Conservation (phyloP, 2,797 vertebrate genomes). For the Xenentodon cancila region DNA sequence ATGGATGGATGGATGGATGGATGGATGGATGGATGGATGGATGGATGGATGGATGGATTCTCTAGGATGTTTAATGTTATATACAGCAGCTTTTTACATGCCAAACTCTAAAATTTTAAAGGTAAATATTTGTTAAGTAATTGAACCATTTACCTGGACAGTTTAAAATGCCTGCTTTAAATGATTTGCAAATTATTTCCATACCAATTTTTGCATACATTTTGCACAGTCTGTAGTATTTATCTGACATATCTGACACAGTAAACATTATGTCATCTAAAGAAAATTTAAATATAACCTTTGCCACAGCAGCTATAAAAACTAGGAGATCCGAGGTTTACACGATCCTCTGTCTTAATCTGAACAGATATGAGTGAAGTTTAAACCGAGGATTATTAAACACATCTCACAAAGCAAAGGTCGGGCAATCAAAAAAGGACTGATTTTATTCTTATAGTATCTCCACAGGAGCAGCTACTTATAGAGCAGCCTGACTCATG, state of each 20-base stretch:
- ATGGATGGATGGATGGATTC: no score
- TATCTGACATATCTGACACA: slow-evolving; percentile 15
- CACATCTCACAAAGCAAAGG: slow-evolving; percentile 24
- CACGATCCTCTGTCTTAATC: slow-evolving; percentile 47
- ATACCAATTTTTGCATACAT: no score
- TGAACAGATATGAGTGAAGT: slow-evolving; percentile 41
- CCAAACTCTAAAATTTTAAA: no score
- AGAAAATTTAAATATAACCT: slow-evolving; percentile 21
- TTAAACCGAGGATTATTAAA: slow-evolving; percentile 52
- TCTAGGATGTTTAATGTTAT: no score
- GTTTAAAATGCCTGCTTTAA: no score
- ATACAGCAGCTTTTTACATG: no score
- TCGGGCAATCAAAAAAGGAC: slow-evolving; percentile 11
- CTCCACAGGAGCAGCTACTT: slow-evolving; percentile 9
- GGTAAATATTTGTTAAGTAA: no score
- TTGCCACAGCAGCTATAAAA: slow-evolving; percentile 29
- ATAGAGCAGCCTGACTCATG: slow-evolving; percentile 26
- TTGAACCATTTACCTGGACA: no score
- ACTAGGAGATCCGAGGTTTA: slow-evolving; percentile 54
- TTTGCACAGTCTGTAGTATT: no score
- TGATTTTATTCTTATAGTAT: slow-evolving; percentile 29
- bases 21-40: no score
- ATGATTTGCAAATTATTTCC: no score
- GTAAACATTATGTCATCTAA: slow-evolving; percentile 9
- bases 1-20: no score